phyloP scores from a whole-genome alignment of 30 jellyfish, hydroid and myxozoan genomes.

The Hydractinia symbiolongicarpus region DNA sequence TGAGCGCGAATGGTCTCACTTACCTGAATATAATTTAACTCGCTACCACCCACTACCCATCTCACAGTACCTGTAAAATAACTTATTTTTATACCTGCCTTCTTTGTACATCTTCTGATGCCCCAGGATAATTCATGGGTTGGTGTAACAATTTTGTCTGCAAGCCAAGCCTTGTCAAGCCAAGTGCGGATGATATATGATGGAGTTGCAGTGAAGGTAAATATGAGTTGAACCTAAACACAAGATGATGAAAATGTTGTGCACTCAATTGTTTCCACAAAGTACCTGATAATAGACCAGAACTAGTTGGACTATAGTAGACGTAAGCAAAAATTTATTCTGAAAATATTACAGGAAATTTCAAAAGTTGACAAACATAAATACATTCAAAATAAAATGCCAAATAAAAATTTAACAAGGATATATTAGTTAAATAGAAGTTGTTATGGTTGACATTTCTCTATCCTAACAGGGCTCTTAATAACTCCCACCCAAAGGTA shows the following conservation, averaged over 20 bases:
- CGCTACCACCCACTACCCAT: too few relatives aligned
- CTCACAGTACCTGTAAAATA: too few relatives aligned
- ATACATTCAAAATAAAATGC: neutral
- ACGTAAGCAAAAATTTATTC: conserved; percentile 7
- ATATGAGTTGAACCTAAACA: conserved; percentile 54
- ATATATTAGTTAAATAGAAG: too few relatives aligned
- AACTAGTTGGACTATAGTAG: neutral
- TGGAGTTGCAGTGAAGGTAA: conserved; percentile 59
- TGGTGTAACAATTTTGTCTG: conserved; percentile 52
- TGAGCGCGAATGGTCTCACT: too few relatives aligned
- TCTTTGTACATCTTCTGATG: conserved; percentile 30
- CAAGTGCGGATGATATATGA: conserved; percentile 66
- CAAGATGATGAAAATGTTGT: neutral
- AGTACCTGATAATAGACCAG: neutral
- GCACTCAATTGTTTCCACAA: neutral
- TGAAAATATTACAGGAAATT: neutral
- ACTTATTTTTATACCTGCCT: conserved; percentile 48
- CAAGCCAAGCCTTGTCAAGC: conserved; percentile 68
- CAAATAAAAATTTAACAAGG: neutral
- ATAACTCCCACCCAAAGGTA: too few relatives aligned
- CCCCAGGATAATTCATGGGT: conserved; percentile 30
- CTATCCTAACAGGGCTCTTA: too few relatives aligned
- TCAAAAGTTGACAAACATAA: neutral
- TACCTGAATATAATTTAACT: too few relatives aligned
- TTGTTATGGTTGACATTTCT: too few relatives aligned